Base-by-base conservation (phyloP, 2,797 vertebrate genomes). In the Cryptoblepharus egeriae region DNA sequence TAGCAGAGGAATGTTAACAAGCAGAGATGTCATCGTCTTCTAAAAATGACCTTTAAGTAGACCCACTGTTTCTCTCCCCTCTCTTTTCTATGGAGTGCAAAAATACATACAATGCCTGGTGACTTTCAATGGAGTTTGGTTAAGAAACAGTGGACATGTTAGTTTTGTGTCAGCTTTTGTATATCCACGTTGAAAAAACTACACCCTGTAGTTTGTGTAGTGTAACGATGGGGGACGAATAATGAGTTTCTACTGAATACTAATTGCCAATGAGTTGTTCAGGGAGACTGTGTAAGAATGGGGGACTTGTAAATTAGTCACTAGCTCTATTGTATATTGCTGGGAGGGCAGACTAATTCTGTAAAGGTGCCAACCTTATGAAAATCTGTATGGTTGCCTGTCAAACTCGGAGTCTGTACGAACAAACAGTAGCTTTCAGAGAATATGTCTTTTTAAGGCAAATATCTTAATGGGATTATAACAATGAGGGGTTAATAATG, bases 1-100 rank as follows among this genome's bases (percentile, higher is more conserved):
- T 93, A 94, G 87, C 89, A 11, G 85, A 92, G 92, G 94, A 96
- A 94, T 95, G 92, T 95, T 97, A 95, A 96, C 93, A 93, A 96
- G 95, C 94, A 94, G 89, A 87, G 91, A 93, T 92, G 87, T 91
- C 86, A 83, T 82, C 63, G 63, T 87, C 88, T 93, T 94, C 93
- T 90, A 94, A 94, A 94, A 90, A 89, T 95, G 91, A 93, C 90
- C 93, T 95, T 93, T 93, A 91, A 90, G 84, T 84, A 85, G 86
- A 79, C 89, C 81, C 79, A 85, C 80, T 52, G 49, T 32, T 88
- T 90, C 79, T 28, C 68, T 90, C 61, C 60, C 72, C 88, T 63
- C 60, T 86, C 82, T 85, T 82, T 88, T 93, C 85, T 90, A 82
- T 82, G 70, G 80, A 86, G 69, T 64, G 86, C 83, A 90, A 89